phyloP scores from a whole-genome alignment of 2,113 vertebrate species.

The Condylura cristata region DNA sequence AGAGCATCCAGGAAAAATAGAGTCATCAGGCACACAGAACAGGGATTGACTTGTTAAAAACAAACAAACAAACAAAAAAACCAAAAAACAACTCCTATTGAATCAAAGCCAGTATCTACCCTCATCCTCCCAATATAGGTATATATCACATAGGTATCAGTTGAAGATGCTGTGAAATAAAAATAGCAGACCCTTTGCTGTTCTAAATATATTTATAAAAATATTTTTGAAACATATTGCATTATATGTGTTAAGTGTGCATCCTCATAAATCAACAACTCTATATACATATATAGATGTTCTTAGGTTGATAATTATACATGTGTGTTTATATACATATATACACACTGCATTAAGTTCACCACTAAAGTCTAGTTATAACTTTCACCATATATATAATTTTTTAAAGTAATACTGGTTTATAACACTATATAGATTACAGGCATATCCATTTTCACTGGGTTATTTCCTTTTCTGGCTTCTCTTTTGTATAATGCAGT shows the following conservation, averaged over 20 bases:
- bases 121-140: background rate
- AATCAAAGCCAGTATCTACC: conserved; percentile 25
- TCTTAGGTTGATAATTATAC: too few species aligned
- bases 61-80: too few species aligned
- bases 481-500: background rate
- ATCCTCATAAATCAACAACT: too few species aligned
- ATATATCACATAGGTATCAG: background rate
- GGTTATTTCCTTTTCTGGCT: background rate
- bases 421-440: too few species aligned
- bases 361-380: too few species aligned
- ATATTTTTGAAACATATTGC: too few species aligned
- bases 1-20: conserved; percentile 41
- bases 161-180: background rate
- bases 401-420: too few species aligned
- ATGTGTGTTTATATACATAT: too few species aligned
- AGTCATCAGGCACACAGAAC: conserved; percentile 47
- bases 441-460: background rate
- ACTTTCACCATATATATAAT: too few species aligned
- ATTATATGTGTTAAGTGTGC: too few species aligned
- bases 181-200: background rate
- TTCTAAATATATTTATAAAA: background rate
- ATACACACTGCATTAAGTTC: too few species aligned
- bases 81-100: conserved; percentile 21
- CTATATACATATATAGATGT: too few species aligned
- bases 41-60: conserved; percentile 41